phyloP scores from a whole-genome alignment of 2,113 vertebrate species.

The Redunca redunca region DNA sequence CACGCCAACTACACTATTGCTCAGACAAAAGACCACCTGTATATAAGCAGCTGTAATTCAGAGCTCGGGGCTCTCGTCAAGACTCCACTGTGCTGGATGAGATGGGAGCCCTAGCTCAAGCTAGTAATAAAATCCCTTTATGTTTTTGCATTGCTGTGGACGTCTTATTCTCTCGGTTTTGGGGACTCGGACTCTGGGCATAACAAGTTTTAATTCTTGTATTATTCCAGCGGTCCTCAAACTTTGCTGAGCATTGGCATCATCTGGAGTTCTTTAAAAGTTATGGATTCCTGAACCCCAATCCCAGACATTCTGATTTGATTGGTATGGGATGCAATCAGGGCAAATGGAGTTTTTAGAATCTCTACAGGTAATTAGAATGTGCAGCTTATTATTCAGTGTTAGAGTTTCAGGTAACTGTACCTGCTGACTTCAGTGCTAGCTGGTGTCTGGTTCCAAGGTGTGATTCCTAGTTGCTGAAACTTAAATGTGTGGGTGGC shows the following conservation, averaged over 20 bases:
- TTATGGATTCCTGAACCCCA: not conserved
- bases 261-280: not conserved
- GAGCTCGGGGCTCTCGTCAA: too few relatives aligned
- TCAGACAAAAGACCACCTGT: too few relatives aligned
- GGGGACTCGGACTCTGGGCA: too few relatives aligned
- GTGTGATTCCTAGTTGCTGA: not conserved
- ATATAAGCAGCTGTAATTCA: too few relatives aligned
- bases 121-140: too few relatives aligned
- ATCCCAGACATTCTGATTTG: not conserved
- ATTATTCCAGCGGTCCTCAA: not conserved
- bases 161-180: too few relatives aligned
- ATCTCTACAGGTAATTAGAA: not conserved
- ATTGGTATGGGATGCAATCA: not conserved
- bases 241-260: not conserved
- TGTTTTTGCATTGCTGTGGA: too few relatives aligned
- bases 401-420: not conserved
- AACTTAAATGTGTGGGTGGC: not conserved
- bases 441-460: not conserved
- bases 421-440: not conserved
- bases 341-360: not conserved
- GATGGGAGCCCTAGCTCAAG: too few relatives aligned
- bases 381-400: not conserved
- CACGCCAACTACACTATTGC: too few relatives aligned
- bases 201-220: not conserved
- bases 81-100: too few relatives aligned